A percentile compares a stretch with the other conserved stretches of the same genome.
These are phyloP conservation scores for Eupithecia inturbata DNA, from an alignment of 2,888 invertebrate genomes.

Conservation along the genomic window DNA sequence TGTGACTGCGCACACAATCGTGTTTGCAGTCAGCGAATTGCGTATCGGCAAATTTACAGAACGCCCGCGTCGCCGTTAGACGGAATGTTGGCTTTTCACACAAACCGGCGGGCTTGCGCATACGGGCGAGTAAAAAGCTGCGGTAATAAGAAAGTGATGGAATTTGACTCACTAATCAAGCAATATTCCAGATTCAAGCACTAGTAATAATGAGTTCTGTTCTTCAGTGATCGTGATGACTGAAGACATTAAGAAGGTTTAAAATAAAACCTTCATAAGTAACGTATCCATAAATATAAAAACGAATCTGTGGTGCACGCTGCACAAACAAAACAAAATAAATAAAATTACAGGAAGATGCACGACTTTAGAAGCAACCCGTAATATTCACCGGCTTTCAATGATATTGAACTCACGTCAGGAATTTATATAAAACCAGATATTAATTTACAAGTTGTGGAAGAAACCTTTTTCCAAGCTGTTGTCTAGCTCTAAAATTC, in stretches of 20 bases:
- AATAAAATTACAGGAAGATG: too few relatives aligned
- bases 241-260: background rate
- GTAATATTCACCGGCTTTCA: background rate
- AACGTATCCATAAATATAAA: background rate
- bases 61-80: slow-evolving; percentile 61
- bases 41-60: slow-evolving; percentile 74
- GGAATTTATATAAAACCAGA: background rate
- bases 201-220: background rate
- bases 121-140: slow-evolving; percentile 53
- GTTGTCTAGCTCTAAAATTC: background rate
- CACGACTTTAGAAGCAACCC: background rate
- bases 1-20: slow-evolving; percentile 39
- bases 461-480: background rate
- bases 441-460: background rate
- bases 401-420: background rate
- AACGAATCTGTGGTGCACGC: background rate
- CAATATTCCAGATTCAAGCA: background rate
- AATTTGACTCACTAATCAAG: background rate
- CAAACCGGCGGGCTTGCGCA: slow-evolving; percentile 53
- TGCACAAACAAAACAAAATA: background rate
- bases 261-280: background rate
- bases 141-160: background rate
- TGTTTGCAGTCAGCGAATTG: slow-evolving; percentile 66
- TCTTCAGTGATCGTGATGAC: background rate
- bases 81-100: slow-evolving; percentile 78